These are phyloP conservation scores for Myotis planiceps DNA, from an alignment of 2,797 vertebrate species.

Conservation along the genomic window DNA sequence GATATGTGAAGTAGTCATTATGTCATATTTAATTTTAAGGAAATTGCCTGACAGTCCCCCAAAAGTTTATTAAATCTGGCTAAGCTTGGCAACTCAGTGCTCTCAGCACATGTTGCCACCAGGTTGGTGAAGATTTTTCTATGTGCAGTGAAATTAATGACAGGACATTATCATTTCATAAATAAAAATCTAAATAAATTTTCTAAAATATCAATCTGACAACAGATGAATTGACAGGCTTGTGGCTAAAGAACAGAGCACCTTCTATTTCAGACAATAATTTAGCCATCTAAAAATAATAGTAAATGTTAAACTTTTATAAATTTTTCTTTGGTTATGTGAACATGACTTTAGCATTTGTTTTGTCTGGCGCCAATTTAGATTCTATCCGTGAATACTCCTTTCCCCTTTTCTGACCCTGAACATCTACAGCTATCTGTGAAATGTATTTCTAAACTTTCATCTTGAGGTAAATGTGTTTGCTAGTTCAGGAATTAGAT, in stretches of 20 bases:
- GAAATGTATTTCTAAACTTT: slow-evolving; percentile 1
- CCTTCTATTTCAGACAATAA: neutral
- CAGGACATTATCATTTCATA: neutral
- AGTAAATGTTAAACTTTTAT: neutral
- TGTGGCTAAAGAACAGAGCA: neutral
- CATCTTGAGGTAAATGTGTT: neutral
- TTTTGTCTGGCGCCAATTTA: neutral
- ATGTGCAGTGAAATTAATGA: neutral
- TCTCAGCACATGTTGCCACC: neutral
- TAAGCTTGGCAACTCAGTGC: neutral
- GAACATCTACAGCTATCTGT: neutral
- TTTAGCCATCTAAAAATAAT: neutral
- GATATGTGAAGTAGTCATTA: neutral
- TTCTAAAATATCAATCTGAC: neutral
- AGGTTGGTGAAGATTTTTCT: neutral
- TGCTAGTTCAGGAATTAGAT: neutral
- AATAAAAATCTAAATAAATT: neutral
- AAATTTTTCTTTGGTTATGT: neutral
- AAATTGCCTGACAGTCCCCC: neutral
- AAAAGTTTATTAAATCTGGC: neutral
- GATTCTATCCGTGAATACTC: neutral
- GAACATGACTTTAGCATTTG: neutral
- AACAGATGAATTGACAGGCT: neutral
- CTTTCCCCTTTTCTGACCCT: neutral
- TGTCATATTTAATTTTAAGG: slow-evolving; percentile 31